These are phyloP conservation scores for Datnioides undecimradiatus DNA, from an alignment of 2,113 vertebrate species.

Conservation along the genomic window DNA sequence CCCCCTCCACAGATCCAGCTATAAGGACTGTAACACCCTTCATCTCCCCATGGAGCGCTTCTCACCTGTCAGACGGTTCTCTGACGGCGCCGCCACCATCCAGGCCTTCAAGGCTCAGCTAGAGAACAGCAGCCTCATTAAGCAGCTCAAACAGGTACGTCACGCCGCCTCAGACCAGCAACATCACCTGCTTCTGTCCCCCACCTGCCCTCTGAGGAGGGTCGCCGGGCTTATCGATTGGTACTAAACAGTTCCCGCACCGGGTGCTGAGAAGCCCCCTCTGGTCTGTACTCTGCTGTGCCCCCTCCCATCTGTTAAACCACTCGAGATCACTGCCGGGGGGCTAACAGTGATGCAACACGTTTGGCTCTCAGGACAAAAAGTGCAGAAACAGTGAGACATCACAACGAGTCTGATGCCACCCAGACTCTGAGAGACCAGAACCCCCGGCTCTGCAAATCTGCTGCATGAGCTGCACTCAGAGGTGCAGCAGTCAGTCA, in stretches of 20 bases:
- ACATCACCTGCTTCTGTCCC: not conserved
- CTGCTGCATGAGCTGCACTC: not conserved
- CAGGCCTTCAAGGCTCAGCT: constrained; percentile 99
- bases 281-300: not conserved
- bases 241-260: not conserved
- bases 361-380: constrained; percentile 1
- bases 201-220: not conserved
- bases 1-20: constrained; percentile 88
- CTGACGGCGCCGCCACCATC: constrained; percentile 96
- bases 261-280: not conserved
- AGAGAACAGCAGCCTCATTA: constrained; percentile 97
- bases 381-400: constrained; percentile 4
- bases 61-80: constrained; percentile 97
- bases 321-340: not conserved
- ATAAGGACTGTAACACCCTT: constrained; percentile 98
- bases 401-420: constrained; percentile 14
- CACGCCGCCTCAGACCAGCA: too few relatives aligned
- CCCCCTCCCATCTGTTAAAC: not conserved
- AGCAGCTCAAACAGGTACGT: constrained; percentile 96
- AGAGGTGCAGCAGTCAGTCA: not conserved
- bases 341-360: constrained; percentile 6
- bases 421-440: not conserved
- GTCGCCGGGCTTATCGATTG: not conserved
- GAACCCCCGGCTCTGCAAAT: not conserved
- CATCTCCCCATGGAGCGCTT: constrained; percentile 98